Conservation (phyloP, 2,888 invertebrate species). For the Selenia dentaria region DNA sequence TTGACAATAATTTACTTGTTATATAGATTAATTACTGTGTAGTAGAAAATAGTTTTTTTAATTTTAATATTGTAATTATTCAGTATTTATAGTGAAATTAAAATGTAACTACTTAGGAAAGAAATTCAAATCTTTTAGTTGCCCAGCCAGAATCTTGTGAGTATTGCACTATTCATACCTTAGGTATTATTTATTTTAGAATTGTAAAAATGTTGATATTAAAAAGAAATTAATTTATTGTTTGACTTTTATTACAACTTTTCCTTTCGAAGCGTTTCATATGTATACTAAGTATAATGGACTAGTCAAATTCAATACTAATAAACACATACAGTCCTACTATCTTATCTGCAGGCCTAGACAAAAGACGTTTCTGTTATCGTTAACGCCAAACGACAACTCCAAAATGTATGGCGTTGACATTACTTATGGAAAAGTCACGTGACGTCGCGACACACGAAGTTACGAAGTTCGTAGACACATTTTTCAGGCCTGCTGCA, state of each 20-base stretch:
- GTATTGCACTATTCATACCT: background rate
- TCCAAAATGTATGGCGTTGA: no score
- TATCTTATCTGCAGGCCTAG: no score
- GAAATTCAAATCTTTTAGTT: background rate
- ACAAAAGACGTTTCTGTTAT: no score
- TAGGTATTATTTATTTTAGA: constrained; percentile 22
- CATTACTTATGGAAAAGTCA: no score
- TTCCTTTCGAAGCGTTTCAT: no score
- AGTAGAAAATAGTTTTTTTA: background rate
- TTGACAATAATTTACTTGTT: background rate
- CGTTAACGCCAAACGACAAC: no score
- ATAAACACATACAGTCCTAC: no score
- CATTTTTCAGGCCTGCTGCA: no score
- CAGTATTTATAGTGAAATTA: background rate
- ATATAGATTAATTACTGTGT: background rate
- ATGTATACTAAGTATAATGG: no score
- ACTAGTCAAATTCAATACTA: no score
- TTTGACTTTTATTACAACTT: background rate
- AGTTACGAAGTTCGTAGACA: no score
- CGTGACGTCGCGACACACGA: no score
- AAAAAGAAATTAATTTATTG: constrained; percentile 4
- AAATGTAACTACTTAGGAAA: background rate
- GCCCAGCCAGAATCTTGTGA: background rate
- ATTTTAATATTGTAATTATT: background rate
- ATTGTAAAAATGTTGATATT: constrained; percentile 15